These are phyloP conservation scores for Sebastes hubbsi DNA, from an alignment of 2,797 vertebrate genomes.

Conservation along the genomic window DNA sequence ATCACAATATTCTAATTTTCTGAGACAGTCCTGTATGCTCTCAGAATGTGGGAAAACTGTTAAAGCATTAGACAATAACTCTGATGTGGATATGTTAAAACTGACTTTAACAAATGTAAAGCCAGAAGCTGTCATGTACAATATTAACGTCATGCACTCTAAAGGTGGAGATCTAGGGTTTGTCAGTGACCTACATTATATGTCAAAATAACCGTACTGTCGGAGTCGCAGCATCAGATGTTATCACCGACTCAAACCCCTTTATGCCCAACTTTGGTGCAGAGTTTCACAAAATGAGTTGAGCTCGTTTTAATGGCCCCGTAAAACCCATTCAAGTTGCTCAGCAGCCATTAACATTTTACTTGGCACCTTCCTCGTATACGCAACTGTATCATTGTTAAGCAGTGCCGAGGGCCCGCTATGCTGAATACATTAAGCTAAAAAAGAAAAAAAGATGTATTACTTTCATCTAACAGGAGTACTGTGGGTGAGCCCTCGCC, in stretches of 20 bases:
- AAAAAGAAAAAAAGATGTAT: slow-evolving; percentile 29
- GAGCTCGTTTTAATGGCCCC: slow-evolving; percentile 16
- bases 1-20: too few species aligned
- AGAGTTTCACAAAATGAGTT: slow-evolving; percentile 5
- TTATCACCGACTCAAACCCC: neutral
- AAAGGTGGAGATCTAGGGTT: neutral
- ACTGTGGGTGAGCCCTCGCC: slow-evolving; percentile 31
- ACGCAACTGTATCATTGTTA: slow-evolving; percentile 28
- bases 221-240: neutral
- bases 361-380: slow-evolving; percentile 1
- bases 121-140: neutral
- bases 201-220: neutral
- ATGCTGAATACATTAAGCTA: slow-evolving; percentile 40
- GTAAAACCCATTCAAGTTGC: slow-evolving; percentile 29
- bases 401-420: slow-evolving; percentile 13
- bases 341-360: slow-evolving; percentile 18
- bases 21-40: too few species aligned
- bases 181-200: neutral
- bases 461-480: slow-evolving; percentile 46
- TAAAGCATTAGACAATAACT: neutral
- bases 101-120: neutral
- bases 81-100: neutral
- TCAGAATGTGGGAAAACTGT: neutral
- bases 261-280: neutral
- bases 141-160: neutral